Conservation (phyloP, 2,888 invertebrate species). For the Homarus gammarus region DNA sequence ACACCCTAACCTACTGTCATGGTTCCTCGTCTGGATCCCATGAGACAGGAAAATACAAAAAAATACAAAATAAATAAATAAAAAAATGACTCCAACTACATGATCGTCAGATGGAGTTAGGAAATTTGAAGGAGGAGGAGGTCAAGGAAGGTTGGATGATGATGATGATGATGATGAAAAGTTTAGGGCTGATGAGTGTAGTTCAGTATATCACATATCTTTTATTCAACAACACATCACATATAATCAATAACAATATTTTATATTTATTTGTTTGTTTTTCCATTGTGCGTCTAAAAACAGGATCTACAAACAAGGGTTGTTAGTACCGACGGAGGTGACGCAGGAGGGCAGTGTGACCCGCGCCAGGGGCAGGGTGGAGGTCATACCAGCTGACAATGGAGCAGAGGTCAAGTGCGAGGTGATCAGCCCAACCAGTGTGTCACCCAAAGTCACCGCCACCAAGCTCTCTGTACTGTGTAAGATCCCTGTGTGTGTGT, state of each 20-base stretch:
- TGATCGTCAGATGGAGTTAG: too few relatives aligned
- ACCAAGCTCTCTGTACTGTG: constrained; percentile 93
- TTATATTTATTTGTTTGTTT: constrained; percentile 3
- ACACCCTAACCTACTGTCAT: too few relatives aligned
- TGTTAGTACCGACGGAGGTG: constrained; percentile 46
- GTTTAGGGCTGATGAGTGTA: neutral
- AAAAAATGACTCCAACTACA: too few relatives aligned
- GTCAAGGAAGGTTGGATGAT: too few relatives aligned
- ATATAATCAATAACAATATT: neutral
- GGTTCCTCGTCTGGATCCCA: too few relatives aligned
- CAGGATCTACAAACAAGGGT: constrained; percentile 58
- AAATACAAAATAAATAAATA: too few relatives aligned
- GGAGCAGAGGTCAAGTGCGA: constrained; percentile 95
- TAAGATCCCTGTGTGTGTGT: constrained; percentile 83
- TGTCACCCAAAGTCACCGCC: constrained; percentile 90
- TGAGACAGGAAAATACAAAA: too few relatives aligned
- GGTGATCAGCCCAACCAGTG: constrained; percentile 93
- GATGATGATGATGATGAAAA: neutral
- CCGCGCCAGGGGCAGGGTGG: constrained; percentile 85
- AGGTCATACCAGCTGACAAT: constrained; percentile 94
- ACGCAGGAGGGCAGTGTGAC: constrained; percentile 32
- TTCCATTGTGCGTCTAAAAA: neutral
- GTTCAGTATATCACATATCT: neutral
- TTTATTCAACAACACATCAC: too few relatives aligned
- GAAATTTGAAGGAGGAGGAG: too few relatives aligned